phyloP scores from a whole-genome alignment of 2,113 vertebrate species.

The Dermatemys mawii region DNA sequence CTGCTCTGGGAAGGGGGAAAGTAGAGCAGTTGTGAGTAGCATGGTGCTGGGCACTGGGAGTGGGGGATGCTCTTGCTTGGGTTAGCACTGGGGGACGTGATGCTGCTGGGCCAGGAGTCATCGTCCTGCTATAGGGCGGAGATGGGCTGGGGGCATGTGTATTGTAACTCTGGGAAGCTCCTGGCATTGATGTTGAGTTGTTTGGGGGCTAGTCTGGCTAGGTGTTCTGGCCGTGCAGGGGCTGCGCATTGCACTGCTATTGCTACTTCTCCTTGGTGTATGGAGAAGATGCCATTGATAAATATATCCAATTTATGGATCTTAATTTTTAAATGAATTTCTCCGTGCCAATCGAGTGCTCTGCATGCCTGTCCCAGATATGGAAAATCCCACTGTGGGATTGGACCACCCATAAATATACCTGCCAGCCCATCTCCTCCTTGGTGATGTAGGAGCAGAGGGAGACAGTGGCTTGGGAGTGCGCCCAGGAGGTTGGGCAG shows the following conservation, averaged over 20 bases:
- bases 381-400: neutral
- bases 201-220: neutral
- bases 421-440: neutral
- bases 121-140: neutral
- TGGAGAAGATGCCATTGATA: neutral
- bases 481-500: neutral
- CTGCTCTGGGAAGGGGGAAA: neutral
- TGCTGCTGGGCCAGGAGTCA: neutral
- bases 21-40: neutral
- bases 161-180: neutral
- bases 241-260: neutral
- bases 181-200: accelerated
- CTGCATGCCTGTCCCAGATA: neutral
- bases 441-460: neutral
- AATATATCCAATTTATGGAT: neutral
- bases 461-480: neutral
- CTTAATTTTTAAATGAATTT: neutral
- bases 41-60: neutral
- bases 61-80: neutral
- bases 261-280: neutral
- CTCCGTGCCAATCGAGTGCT: neutral
- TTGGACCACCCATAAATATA: neutral
- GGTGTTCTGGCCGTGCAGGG: neutral
- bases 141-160: neutral
- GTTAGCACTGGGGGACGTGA: neutral